Evolutionary conservation across 1,140 invertebrate genomes (phyloP).

Genomic region (Achatina immaculata): DNA sequence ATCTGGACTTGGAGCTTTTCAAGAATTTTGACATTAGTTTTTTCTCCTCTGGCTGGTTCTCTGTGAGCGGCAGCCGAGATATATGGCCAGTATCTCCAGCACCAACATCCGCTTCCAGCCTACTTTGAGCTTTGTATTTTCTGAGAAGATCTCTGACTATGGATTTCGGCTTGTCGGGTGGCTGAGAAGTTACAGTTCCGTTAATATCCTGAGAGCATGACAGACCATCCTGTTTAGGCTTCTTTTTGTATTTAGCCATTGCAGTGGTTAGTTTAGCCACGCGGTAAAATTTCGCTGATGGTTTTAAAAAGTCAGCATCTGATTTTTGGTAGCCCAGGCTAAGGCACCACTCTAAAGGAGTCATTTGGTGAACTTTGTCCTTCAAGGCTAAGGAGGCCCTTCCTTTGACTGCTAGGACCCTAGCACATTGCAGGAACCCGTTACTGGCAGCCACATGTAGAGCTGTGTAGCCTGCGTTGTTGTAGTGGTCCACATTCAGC

Average conservation of each 20-base stretch:
- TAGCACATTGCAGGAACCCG: slow-evolving; percentile 60
- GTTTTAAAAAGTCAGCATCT: slow-evolving; percentile 42
- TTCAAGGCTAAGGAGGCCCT: slow-evolving; percentile 52
- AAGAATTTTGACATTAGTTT: too few species aligned
- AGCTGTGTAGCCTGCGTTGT: slow-evolving; percentile 65
- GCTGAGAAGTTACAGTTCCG: not conserved
- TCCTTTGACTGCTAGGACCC: slow-evolving; percentile 61
- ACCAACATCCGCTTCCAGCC: not conserved
- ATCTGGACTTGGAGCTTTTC: too few species aligned
- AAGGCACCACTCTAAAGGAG: slow-evolving; percentile 50
- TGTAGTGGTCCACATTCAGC: slow-evolving; percentile 60
- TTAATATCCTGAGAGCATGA: not conserved
- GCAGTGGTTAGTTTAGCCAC: slow-evolving; percentile 43
- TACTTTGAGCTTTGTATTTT: slow-evolving; percentile 1
- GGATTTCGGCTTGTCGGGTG: not conserved
- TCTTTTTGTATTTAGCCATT: slow-evolving; percentile 33
- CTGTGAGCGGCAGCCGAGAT: too few species aligned
- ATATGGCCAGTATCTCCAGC: too few species aligned
- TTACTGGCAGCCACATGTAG: slow-evolving; percentile 61
- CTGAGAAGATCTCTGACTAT: slow-evolving; percentile 18
- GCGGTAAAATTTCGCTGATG: slow-evolving; percentile 37
- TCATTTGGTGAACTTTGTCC: slow-evolving; percentile 53
- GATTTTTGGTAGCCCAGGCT: slow-evolving; percentile 42
- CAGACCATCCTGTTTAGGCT: not conserved
- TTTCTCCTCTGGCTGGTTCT: too few species aligned